Evolutionary conservation across 2,888 invertebrate genomes (phyloP), one percentile per base, ranked within the genome.

Genomic region (Yponomeuta sedellus): DNA sequence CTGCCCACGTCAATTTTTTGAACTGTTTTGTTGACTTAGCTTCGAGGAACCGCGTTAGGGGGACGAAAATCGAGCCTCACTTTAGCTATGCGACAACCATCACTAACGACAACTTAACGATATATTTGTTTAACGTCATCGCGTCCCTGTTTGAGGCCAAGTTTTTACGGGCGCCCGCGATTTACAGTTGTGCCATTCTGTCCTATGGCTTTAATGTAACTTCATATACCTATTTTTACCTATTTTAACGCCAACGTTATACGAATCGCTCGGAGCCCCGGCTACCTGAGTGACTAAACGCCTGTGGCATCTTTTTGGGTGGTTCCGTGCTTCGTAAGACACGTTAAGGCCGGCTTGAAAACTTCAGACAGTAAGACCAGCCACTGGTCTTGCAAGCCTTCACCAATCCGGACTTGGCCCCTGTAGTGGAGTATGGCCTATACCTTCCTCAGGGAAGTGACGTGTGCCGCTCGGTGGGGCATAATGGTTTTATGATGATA

Each of bases 21-120:
- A n/a, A n/a, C n/a, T n/a, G n/a, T n/a, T n/a, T n/a, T n/a, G 16
- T 52, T 6, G 16, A 52, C 44, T 52, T 1, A 16, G 16, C 1
- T 16, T 52, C 44, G 44, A 52, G 44, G 1, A 52, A 3, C 16
- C 16, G 16, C 44, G 44, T 52, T 52, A 52, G 44, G 20, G 22
- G 59, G 25, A 59, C 5, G 59, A 59, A 22, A 22, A 12, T 22
- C 25, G 59, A 59, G 44, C 44, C 44, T 22, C 20, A 59, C 59
- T 34, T 34, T 34, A 34, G 34, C 34, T 59, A 25, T 22, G 28
- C 28, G 34, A 61, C 25, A 61, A 34, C n/a, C 61, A n/a, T 28
- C 28, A 28, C 61, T 61, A 61, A 61, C 61, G 61, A 61, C 25
- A 61, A 28, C 61, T 34, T 61, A 61, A 61, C 28, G 28, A 28